A percentile compares a stretch with the other conserved stretches of the same genome.
Conservation (phyloP, 2,113 vertebrate species). For the Campylorhamphus procurvoides region DNA sequence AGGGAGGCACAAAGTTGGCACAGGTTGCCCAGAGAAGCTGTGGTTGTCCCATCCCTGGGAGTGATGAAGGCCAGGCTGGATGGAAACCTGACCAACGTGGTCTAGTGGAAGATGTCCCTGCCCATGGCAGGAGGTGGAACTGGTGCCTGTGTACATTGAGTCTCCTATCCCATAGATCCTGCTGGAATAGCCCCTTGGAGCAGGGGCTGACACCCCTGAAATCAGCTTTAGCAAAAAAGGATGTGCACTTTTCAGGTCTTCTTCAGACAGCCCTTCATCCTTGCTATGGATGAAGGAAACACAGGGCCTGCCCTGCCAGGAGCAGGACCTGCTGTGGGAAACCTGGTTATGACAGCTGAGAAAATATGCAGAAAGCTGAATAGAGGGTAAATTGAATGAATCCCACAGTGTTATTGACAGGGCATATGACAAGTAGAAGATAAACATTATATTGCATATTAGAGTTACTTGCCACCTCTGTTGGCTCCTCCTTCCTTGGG, state of each 20-base stretch:
- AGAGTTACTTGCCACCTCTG: background rate
- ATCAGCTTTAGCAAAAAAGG: background rate
- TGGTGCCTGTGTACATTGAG: background rate
- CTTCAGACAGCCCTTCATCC: background rate
- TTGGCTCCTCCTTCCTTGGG: background rate
- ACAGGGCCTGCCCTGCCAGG: background rate
- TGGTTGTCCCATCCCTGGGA: background rate
- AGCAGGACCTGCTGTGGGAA: background rate
- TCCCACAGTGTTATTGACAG: background rate
- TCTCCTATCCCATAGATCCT: background rate
- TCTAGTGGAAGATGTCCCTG: background rate
- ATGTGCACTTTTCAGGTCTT: background rate
- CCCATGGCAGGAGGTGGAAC: background rate
- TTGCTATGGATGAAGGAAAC: background rate
- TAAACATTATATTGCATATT: background rate
- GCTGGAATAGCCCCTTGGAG: background rate
- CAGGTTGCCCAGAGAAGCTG: background rate
- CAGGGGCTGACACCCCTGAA: rapidly evolving
- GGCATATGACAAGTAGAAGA: background rate
- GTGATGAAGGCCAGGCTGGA: background rate
- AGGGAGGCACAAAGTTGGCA: background rate
- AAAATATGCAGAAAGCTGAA: background rate
- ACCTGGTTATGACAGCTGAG: background rate
- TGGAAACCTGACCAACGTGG: background rate
- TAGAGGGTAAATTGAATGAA: background rate